Evolutionary conservation across 2,888 invertebrate genomes (phyloP).

Genomic region (Andrena flavipes): DNA sequence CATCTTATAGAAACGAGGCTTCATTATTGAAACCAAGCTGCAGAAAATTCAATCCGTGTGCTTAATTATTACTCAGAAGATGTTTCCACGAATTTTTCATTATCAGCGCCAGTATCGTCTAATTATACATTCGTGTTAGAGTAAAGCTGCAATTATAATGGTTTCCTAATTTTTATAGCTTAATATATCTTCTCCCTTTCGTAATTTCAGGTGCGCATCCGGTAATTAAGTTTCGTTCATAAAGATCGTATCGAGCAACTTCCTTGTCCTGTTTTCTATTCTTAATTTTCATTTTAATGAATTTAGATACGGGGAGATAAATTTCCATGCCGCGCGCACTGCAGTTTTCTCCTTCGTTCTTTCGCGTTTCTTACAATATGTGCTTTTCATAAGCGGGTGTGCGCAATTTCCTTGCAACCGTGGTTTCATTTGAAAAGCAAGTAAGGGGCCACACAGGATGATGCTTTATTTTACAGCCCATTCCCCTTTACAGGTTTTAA

Average conservation of each 20-base stretch:
- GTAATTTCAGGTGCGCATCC: slow-evolving; percentile 27
- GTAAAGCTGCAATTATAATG: slow-evolving; percentile 12
- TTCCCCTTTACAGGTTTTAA: too few relatives aligned
- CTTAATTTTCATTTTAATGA: slow-evolving; percentile 11
- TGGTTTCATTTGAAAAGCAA: background rate
- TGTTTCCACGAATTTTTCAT: too few relatives aligned
- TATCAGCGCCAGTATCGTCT: background rate
- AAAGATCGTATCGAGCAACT: slow-evolving; percentile 39
- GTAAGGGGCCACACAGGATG: background rate
- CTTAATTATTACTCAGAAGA: too few relatives aligned
- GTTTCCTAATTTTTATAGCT: slow-evolving; percentile 31
- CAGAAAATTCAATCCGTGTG: too few relatives aligned
- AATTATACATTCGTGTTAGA: slow-evolving; percentile 5
- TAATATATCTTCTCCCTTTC: slow-evolving; percentile 15
- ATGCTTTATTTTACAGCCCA: too few relatives aligned
- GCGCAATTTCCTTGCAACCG: background rate
- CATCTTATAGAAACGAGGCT: too few relatives aligned
- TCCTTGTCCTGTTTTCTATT: slow-evolving; percentile 33
- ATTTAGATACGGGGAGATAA: slow-evolving; percentile 20
- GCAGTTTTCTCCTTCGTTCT: slow-evolving; percentile 9
- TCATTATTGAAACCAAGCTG: too few relatives aligned
- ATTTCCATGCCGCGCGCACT: slow-evolving; percentile 1
- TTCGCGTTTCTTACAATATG: background rate
- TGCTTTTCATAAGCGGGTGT: background rate
- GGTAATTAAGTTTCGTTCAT: slow-evolving; percentile 39